Evolutionary conservation across 1,140 invertebrate species (phyloP), one percentile per base, ranked within the genome.

Genomic region (Drosophila serrata): DNA sequence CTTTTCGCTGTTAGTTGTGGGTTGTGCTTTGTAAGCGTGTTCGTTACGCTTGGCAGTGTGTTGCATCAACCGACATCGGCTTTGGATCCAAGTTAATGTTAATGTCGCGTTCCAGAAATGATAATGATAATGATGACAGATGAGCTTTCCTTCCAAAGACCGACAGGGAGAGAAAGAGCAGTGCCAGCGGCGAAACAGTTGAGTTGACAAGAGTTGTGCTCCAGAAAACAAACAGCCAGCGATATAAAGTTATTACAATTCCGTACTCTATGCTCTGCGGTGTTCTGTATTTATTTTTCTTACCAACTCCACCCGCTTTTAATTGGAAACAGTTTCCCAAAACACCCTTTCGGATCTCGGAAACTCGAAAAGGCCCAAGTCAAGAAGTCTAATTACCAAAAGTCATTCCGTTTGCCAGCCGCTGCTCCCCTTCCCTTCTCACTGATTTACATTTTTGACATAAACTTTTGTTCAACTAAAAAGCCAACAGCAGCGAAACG

Each of bases 371-470:
- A 33, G n/a, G 15, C 24, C 79, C 43, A 48, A 69, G 65, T 80
- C 78, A 85, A 88, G 85, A 90, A 88, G 85, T 88, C 85, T 88
- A 88, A 88, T 88, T 88, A 88, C 85, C 77, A 88, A 84, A 88
- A 88, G 81, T 90, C 85, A 85, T 72, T 84, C 74, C 46, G 33
- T 37, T 35, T 29, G 27, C 45, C 31, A 27, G 42, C 27, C 58
- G 39, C 43, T 15, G 29, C 29, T 35, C 46, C 42, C 55, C 24
- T 29, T 15, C 3, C 35, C 22, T 24, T 42, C 37, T 17, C 75
- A 51, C 48, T 59, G 72, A 88, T 88, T 90, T 76, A 88, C 80
- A 88, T 88, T 90, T 77, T 90, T 88, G 85, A 88, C 85, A 88
- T 79, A 80, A 90, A 87, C 84, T 90, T 88, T 85, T 81, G 84